Conservation (phyloP, 2,797 vertebrate genomes). For the Poecilia velifera region DNA sequence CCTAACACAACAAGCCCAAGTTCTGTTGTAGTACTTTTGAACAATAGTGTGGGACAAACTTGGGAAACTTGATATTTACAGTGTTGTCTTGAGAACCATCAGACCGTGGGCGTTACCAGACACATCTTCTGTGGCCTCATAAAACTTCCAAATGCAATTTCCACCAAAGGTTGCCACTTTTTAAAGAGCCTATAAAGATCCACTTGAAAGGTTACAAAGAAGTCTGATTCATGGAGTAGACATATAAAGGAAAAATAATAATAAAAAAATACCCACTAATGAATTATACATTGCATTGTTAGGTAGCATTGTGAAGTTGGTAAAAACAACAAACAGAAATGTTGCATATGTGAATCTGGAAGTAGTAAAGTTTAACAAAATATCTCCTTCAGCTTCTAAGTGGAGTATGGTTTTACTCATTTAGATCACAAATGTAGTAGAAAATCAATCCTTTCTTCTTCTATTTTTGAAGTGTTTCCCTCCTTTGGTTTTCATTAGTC, state of each 20-base stretch:
- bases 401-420: neutral
- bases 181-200: neutral
- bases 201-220: neutral
- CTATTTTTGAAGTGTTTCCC: neutral
- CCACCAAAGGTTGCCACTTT: neutral
- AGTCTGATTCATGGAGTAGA: neutral
- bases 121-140: neutral
- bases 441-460: neutral
- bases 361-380: neutral
- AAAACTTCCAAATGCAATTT: neutral
- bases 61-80: neutral
- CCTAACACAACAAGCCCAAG: neutral
- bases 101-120: neutral
- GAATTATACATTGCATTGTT: neutral
- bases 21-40: neutral
- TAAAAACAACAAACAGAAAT: neutral
- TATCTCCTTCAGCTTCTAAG: neutral
- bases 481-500: neutral
- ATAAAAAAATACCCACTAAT: neutral
- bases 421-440: neutral
- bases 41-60: neutral
- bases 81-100: neutral
- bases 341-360: neutral
- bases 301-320: neutral
- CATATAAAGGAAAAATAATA: neutral